Base-by-base conservation (phyloP, 37 sponge, comb jelly and placozoan genomes). In the Tethya wilhelma region DNA sequence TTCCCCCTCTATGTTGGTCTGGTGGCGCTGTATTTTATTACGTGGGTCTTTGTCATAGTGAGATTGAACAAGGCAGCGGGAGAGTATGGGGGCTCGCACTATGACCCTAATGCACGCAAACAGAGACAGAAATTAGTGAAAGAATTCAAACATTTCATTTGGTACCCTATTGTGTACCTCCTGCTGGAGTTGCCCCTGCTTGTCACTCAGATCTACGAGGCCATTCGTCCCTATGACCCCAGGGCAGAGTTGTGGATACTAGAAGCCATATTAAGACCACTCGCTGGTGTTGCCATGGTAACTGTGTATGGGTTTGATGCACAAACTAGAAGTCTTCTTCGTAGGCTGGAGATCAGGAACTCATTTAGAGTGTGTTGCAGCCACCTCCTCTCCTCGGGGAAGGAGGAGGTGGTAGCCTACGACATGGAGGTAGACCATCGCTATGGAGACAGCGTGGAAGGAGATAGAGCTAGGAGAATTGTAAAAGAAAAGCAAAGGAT, bases 1-100 rank as follows among this genome's bases (percentile, higher is more conserved):
- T 57, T 84, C 9, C 90, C 90, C 8, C 12, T 74, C 5, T 26
- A 62, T n/a, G 44, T 46, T 8, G 38, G 83, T 6, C 31, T 84
- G 22, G 9, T 78, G n/a, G 1, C 44, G 23, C 43, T 71, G 1
- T 22, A 55, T 3, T 19, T 84, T 4, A 20, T 44, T 7, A 12
- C 36, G 1, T 38, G 28, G 0, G 17, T 74, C n/a, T 38, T 44
- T 11, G 20, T 20, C 4, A 28, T 58, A 0, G 1, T 17, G 25
- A 37, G 40, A 17, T 22, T 44, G 2, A 68, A 22, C 2, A 28
- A 34, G 36, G 34, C 17, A 19, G 32, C 31, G 36, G 66, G 36
- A 32, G 31, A 64, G 26, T 2, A 19, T 3, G 34, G 36, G 34
- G 66, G 19, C 19, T 31, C 34, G 36, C 26, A n/a, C 26, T 64